Evolutionary conservation across 2,888 invertebrate genomes (phyloP).

Genomic region (Byasa hedistus): DNA sequence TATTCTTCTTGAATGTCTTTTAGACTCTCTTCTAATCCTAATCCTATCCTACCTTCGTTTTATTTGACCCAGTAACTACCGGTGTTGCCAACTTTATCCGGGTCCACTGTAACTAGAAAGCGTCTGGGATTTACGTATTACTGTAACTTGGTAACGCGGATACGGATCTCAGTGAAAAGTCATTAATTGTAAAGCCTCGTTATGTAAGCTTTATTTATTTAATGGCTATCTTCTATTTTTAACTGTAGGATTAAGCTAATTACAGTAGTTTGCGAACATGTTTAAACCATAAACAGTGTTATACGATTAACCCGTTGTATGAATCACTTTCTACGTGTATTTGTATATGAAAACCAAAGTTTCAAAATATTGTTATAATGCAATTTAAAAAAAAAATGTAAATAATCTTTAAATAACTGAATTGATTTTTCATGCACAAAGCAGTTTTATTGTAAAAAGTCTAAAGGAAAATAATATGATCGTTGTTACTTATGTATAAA

Average conservation of each 20-base stretch:
- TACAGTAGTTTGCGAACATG: neutral
- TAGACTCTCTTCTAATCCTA: too few species aligned
- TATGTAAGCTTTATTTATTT: constrained; percentile 10
- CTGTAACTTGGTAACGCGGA: neutral
- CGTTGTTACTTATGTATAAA: too few species aligned
- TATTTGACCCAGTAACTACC: too few species aligned
- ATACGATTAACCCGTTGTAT: too few species aligned
- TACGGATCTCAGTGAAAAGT: constrained; percentile 15
- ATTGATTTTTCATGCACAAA: too few species aligned
- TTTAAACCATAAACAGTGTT: neutral
- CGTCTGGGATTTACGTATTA: constrained; percentile 14
- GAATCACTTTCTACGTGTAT: too few species aligned
- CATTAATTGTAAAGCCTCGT: constrained; percentile 11
- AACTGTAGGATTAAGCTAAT: neutral
- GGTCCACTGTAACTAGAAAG: constrained; percentile 12
- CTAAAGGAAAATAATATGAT: too few species aligned
- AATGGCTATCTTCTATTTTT: neutral
- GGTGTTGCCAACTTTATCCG: neutral
- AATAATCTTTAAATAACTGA: neutral
- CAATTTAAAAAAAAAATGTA: neutral
- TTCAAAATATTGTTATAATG: neutral
- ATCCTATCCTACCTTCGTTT: too few species aligned
- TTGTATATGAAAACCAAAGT: neutral
- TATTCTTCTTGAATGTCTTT: too few species aligned
- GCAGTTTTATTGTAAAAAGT: too few species aligned